phyloP scores from a whole-genome alignment of 2,888 invertebrate species.

The Deladenus siricidicola region DNA sequence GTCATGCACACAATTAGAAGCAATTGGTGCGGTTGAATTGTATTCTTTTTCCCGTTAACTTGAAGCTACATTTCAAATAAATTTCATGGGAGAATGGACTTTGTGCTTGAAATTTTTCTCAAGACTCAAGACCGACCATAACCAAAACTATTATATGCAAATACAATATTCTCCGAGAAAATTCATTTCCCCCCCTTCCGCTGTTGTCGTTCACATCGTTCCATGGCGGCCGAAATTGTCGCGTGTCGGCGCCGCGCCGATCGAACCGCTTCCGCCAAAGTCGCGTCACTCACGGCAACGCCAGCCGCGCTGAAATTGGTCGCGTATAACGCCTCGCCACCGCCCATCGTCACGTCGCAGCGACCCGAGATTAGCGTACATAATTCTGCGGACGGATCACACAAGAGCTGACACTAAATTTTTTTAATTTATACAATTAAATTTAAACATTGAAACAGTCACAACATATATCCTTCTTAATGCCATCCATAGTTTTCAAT shows the following conservation, averaged over 20 bases:
- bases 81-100: too few relatives aligned
- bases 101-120: too few relatives aligned
- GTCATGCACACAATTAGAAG: too few relatives aligned
- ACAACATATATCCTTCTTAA: not conserved
- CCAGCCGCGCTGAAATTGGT: not conserved
- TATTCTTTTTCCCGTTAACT: too few relatives aligned
- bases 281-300: not conserved
- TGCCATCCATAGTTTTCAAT: too few relatives aligned
- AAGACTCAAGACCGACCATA: too few relatives aligned
- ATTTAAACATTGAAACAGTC: not conserved
- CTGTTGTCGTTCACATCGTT: not conserved
- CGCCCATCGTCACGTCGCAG: constrained; percentile 18
- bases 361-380: constrained; percentile 11
- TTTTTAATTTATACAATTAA: too few relatives aligned
- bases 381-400: constrained; percentile 18
- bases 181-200: too few relatives aligned
- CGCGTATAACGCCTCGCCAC: constrained; percentile 3
- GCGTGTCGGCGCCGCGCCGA: constrained; percentile 3
- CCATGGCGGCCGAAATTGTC: constrained; percentile 1
- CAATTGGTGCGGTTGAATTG: too few relatives aligned
- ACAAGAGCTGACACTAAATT: constrained; percentile 12
- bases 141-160: too few relatives aligned
- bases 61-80: too few relatives aligned
- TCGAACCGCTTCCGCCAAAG: constrained; percentile 1
- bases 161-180: too few relatives aligned